Evolutionary conservation across 2,113 vertebrate genomes (phyloP).

Genomic region (Charina bottae): DNA sequence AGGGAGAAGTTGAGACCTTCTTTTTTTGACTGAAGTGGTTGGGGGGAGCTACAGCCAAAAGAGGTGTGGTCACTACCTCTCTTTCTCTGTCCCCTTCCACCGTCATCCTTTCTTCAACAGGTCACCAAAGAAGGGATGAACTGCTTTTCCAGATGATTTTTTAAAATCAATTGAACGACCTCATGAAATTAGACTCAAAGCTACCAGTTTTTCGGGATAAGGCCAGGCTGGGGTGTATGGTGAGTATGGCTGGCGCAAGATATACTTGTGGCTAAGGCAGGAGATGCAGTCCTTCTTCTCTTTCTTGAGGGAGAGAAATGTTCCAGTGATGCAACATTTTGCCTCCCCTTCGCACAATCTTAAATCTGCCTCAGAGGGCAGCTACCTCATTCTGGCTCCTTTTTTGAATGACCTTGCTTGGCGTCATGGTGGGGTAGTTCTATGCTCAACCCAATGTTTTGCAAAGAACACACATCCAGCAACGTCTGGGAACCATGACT

Average conservation of each 20-base stretch:
- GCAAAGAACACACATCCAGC: not conserved
- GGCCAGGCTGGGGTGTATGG: too few species aligned
- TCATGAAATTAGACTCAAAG: not conserved
- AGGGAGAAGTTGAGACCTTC: not conserved
- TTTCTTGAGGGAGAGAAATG: not conserved
- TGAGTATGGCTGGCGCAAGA: not conserved
- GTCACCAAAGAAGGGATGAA: too few species aligned
- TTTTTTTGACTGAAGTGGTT: not conserved
- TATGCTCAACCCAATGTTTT: not conserved
- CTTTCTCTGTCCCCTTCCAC: not conserved
- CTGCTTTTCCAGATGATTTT: not conserved
- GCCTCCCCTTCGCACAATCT: not conserved
- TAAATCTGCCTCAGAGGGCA: not conserved
- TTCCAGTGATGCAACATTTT: not conserved
- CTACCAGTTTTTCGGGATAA: not conserved
- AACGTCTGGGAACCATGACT: not conserved
- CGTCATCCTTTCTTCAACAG: not conserved
- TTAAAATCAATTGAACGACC: not conserved
- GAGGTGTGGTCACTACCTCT: not conserved
- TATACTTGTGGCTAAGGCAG: not conserved
- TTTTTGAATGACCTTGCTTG: not conserved
- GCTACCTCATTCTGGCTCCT: not conserved
- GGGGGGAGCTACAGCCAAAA: too few species aligned
- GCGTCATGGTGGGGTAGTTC: not conserved
- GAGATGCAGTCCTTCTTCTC: not conserved